These are phyloP conservation scores for Sebastes cheni DNA, from an alignment of 2,797 vertebrate genomes.

Conservation along the genomic window DNA sequence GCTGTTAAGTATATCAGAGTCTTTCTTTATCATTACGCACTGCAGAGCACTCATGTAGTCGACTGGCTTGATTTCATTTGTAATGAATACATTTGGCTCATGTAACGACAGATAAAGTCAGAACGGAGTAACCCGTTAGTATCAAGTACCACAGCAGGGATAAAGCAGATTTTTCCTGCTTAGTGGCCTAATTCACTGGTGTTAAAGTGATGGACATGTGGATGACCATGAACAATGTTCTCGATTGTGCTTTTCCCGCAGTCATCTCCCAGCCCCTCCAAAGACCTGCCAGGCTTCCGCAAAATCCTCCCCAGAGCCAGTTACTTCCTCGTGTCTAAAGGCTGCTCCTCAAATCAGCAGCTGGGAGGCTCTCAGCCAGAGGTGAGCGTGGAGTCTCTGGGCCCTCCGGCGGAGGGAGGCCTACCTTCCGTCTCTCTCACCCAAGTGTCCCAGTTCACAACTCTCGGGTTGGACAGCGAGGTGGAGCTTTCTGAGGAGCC, in stretches of 20 bases:
- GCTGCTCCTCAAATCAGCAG: constrained; percentile 79
- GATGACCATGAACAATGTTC: neutral
- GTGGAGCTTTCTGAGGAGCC: constrained; percentile 84
- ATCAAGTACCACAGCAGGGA: neutral
- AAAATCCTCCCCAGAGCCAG: constrained; percentile 95
- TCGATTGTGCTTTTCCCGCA: constrained; percentile 69
- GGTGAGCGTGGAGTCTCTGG: constrained; percentile 72
- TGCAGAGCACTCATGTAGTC: neutral
- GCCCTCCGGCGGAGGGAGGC: constrained; percentile 31
- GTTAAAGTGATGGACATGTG: neutral
- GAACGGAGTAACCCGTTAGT: neutral
- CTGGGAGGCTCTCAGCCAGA: constrained; percentile 77
- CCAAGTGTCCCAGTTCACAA: constrained; percentile 73
- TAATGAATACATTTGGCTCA: constrained; percentile 7
- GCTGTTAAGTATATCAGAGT: neutral
- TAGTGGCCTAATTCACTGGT: neutral
- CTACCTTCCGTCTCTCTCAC: constrained; percentile 46
- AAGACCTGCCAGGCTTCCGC: constrained; percentile 94
- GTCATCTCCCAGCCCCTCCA: constrained; percentile 65
- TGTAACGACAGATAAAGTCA: neutral
- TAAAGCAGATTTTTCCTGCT: neutral
- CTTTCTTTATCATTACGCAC: neutral
- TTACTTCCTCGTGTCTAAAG: constrained; percentile 91
- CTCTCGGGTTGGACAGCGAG: constrained; percentile 74
- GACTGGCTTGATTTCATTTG: constrained; percentile 4